Base-by-base conservation (phyloP, 2,113 vertebrate genomes). In the Grammatotria lemairii region DNA sequence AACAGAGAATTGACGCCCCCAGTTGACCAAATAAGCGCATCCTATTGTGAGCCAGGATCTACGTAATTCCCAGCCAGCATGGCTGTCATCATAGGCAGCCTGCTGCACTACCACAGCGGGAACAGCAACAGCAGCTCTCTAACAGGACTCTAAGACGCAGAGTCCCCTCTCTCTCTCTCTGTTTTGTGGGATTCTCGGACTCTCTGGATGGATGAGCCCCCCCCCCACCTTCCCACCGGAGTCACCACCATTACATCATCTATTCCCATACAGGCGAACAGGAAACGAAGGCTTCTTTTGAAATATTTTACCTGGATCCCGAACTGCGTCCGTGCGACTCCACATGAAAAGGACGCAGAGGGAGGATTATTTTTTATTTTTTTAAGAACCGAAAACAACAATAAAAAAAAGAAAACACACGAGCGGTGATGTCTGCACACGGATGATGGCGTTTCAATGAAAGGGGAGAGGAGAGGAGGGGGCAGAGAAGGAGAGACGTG, bases 211-310 rank as follows among this genome's bases (percentile, higher is more conserved):
- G 86, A 92, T 81, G 82, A 89, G 82, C 14, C 23, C 55, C 23
- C 53, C 9, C 4, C 55, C n/a, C 38, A 5, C 21, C 58, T 83
- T 81, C 82, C 78, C 93, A 7, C 70, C 53, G 86, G 89, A 92
- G 78, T 84, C 93, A 84, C 91, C 90, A 89, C 85, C 92, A 96
- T 96, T 95, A 96, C 96, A 94, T 96, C 96, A 96, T 91, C 92
- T 63, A 10, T 82, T 86, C 90, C 91, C 91, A 70, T 87, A 51
- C 84, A 88, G 63, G 14, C 65, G 16, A 75, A 47, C 68, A 75
- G 65, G 21, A 79, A 83, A 85, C 54, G 75, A 57, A 83, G 65
- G 54, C 68, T 13, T 80, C 60, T 6, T 80, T 89, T 84, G 51
- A 28, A 55, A 81, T 88, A 85, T 45, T 85, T 88, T 73, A 47